Evolutionary conservation across 2,797 vertebrate species (phyloP), one percentile per base, ranked within the genome.

Genomic region (Hipposideros larvatus): DNA sequence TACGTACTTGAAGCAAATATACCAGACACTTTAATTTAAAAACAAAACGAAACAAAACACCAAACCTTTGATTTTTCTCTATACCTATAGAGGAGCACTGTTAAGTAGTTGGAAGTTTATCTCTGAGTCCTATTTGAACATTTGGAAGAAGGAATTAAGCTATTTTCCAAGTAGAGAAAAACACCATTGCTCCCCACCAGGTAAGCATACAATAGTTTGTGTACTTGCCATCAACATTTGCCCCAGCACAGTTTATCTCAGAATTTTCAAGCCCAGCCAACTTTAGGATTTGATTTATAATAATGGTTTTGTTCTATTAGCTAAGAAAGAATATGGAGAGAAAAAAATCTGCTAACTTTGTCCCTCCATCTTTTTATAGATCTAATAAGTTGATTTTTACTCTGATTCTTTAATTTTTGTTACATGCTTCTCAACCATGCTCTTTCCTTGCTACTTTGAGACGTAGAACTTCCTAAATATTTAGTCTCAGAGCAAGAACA

Each of bases 401-500:
- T 73, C 31, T 68, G 61, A 85, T 86, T 87, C 13, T 28, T 85
- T 92, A 65, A 48, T 75, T 90, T 90, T 57, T 78, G 41, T 65
- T 31, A 19, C 22, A 43, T 96, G 73, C 14, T 83, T 87, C 55
- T 88, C 68, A 83, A n/a, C 66, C 57, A 15, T 92, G 57, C 89
- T 53, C 88, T 96, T 97, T 96, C 90, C 66, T 93, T 68, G 31
- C 97, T 79, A 55, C 83, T 7, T 4, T 65, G 46, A 95, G 90
- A 46, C 28, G 83, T 28, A 84, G 70, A 94, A 94, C 92, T 96
- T 98, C 94, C 53, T 0, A 88, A 97, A 95, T 90, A 91, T 87
- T 96, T 95, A 70, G 70, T 95, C 71, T 91, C 95, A 68, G 90
- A 95, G 92, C 74, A 93, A 96, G 88, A 97, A 96, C 93, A 94